These are phyloP conservation scores for Lordiphosa mommai DNA, from an alignment of 1,140 invertebrate species.

Conservation along the genomic window DNA sequence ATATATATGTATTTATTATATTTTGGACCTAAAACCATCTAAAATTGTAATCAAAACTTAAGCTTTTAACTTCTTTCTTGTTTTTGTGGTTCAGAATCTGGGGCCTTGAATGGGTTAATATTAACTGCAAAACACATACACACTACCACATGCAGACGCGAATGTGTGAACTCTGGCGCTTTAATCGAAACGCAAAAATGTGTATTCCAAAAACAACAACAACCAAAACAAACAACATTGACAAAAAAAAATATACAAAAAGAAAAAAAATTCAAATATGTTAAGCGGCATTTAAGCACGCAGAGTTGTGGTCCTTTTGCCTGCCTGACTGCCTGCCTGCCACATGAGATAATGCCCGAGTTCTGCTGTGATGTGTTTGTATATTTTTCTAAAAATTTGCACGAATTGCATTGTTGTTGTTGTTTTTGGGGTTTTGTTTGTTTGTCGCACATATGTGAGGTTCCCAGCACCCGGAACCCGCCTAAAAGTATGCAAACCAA, in stretches of 20 bases:
- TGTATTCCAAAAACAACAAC: slow-evolving; percentile 35
- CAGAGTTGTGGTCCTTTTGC: slow-evolving; percentile 25
- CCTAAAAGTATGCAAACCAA: slow-evolving; percentile 67
- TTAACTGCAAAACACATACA: too few species aligned
- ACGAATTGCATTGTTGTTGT: slow-evolving; percentile 64
- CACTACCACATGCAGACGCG: too few species aligned
- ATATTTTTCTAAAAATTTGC: slow-evolving; percentile 77
- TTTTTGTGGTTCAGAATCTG: too few species aligned
- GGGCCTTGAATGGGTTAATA: background rate
- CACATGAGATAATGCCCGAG: slow-evolving; percentile 60
- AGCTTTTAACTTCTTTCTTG: too few species aligned
- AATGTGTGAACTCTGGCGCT: slow-evolving; percentile 33
- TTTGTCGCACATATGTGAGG: slow-evolving; percentile 68
- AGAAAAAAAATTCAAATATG: slow-evolving; percentile 56
- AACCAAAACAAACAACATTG: slow-evolving; percentile 52
- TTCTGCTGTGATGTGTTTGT: slow-evolving; percentile 48
- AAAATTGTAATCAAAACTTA: too few species aligned
- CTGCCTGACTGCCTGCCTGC: slow-evolving; percentile 37
- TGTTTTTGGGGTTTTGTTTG: slow-evolving; percentile 49
- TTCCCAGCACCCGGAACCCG: slow-evolving; percentile 48
- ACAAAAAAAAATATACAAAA: slow-evolving; percentile 22
- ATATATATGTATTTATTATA: too few species aligned
- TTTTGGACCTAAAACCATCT: too few species aligned
- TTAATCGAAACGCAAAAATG: slow-evolving; percentile 46
- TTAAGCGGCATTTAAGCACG: slow-evolving; percentile 69